These are phyloP conservation scores for Folsomia candida DNA, from an alignment of 2,888 invertebrate species.

Conservation along the genomic window DNA sequence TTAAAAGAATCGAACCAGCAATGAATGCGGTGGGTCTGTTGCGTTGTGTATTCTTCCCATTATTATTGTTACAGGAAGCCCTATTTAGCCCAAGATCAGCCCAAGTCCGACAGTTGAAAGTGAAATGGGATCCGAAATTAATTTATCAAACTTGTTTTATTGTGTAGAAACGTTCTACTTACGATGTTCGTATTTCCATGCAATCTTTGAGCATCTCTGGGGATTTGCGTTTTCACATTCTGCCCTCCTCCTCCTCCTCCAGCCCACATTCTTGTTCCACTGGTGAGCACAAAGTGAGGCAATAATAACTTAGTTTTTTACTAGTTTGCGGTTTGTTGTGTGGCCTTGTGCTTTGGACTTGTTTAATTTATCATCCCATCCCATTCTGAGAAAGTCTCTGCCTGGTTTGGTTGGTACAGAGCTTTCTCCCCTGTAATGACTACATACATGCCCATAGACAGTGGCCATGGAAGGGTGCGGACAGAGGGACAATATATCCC, in stretches of 20 bases:
- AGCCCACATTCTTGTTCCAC: not conserved
- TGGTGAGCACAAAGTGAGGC: not conserved
- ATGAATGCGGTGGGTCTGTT: too few species aligned
- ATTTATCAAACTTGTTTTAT: slow-evolving; percentile 8
- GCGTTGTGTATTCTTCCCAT: too few species aligned
- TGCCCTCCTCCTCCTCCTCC: not conserved
- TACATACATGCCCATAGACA: too few species aligned
- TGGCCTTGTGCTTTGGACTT: not conserved
- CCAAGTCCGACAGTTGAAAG: not conserved
- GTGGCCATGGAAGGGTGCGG: too few species aligned
- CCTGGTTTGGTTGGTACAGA: not conserved
- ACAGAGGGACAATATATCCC: too few species aligned
- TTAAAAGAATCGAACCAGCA: not conserved
- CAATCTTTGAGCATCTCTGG: slow-evolving; percentile 1
- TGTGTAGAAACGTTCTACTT: not conserved
- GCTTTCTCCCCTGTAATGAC: too few species aligned
- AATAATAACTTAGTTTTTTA: slow-evolving; percentile 1
- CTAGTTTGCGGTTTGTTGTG: not conserved
- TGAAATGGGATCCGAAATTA: slow-evolving; percentile 5
- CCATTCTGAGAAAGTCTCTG: not conserved
- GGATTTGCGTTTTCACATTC: slow-evolving; percentile 4
- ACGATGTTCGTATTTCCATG: too few species aligned
- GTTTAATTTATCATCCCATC: slow-evolving; percentile 8
- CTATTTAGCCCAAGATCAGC: not conserved
- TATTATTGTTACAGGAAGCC: not conserved